Percentiles rank a stretch among this genome's conserved stretches.
phyloP scores from a whole-genome alignment of 2,113 vertebrate genomes.

The Eubucco bourcierii region DNA sequence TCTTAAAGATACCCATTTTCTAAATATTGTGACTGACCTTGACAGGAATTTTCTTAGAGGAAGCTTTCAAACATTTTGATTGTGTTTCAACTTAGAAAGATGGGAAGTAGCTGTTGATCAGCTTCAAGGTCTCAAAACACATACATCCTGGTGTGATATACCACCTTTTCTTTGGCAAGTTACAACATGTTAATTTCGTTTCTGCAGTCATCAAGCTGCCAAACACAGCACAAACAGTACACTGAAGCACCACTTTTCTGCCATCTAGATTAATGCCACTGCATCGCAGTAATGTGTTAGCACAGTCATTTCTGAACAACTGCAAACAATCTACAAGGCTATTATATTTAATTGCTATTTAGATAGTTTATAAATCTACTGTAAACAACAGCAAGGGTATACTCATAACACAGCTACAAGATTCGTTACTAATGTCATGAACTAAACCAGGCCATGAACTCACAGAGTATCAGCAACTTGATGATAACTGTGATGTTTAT shows the following conservation, averaged over 20 bases:
- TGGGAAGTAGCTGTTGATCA: neutral
- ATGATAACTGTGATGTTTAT: neutral
- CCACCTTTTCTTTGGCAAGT: neutral
- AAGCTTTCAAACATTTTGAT: neutral
- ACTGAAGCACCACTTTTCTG: neutral
- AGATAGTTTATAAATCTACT: constrained; percentile 43
- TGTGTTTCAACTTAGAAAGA: neutral
- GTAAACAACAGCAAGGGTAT: neutral
- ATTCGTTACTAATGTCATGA: constrained; percentile 20
- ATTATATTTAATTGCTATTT: constrained; percentile 57
- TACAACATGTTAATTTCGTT: neutral
- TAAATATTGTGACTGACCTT: constrained; percentile 16
- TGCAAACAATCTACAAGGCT: constrained; percentile 33
- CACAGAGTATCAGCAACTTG: neutral
- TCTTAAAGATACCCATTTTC: constrained; percentile 10
- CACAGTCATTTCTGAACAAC: neutral
- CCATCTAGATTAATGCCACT: neutral
- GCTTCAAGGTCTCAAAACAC: neutral
- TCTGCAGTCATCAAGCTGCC: neutral
- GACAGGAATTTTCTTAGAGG: neutral
- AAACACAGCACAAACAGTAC: neutral
- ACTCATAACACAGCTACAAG: neutral
- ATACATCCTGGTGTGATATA: neutral
- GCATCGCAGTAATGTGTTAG: neutral
- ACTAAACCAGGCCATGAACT: constrained; percentile 28